Evolutionary conservation across 2,888 invertebrate species (phyloP), one percentile per base, ranked within the genome.

Genomic region (Gari tellinella): DNA sequence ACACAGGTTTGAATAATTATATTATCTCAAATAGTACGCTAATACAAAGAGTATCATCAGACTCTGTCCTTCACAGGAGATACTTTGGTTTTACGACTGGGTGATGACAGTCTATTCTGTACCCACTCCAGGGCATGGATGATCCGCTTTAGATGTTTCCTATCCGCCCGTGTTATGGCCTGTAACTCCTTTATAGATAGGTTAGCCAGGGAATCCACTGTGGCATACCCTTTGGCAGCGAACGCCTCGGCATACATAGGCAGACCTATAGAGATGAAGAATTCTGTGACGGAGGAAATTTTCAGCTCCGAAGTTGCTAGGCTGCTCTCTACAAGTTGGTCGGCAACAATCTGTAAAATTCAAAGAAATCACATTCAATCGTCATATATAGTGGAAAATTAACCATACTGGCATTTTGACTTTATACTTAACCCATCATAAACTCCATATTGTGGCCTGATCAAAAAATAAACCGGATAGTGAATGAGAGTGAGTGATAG

Each of bases 221-320:
- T 83, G 21, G 70, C 69, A 38, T 77, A 78, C 8, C 85, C 84
- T 43, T 79, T 81, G 14, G 72, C 57, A 37, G 72, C 52, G 52
- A 89, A 80, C 21, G 76, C 69, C 7, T 80, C 75, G 15, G 80
- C 81, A 80, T 92, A 92, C 91, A 91, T 92, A 10, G 92, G 91
- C 57, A 92, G 84, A 37, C 92, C 92, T 40, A 91, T 86, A 37
- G 91, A 91, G 25, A 85, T 84, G 40, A 92, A 87, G 85, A 91
- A 91, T 49, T 60, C 60, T 19, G 46, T 38, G 10, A 92, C 74
- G 31, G 89, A 88, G 12, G 86, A 82, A 51, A 90, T 89, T 81
- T 90, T 89, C 25, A 90, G 85, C 80, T 91, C 91, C 65, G 88
- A 88, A 17, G 90, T 88, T 31, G 83, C 86, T 8, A 84, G 77